Evolutionary conservation across 2,888 invertebrate genomes (phyloP).

Genomic region (Eutolmus rufibarbis): DNA sequence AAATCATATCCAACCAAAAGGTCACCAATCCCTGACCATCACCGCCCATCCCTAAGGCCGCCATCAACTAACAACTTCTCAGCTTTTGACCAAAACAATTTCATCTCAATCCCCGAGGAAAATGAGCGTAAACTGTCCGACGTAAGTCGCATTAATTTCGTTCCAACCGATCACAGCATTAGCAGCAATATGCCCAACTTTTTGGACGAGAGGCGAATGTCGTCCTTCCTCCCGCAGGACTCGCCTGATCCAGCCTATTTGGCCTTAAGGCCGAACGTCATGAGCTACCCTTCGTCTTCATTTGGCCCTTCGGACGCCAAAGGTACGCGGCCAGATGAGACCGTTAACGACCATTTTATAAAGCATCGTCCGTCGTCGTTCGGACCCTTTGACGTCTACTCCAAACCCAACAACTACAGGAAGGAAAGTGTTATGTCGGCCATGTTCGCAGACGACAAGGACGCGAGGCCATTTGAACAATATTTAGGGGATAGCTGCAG

Average conservation of each 20-base stretch:
- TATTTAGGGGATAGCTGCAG: conserved; percentile 27
- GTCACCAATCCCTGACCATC: background rate
- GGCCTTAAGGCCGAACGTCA: background rate
- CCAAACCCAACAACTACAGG: background rate
- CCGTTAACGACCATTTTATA: background rate
- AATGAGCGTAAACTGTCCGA: background rate
- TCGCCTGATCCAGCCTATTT: background rate
- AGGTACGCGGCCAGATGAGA: background rate
- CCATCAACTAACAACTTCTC: background rate
- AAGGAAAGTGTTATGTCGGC: background rate
- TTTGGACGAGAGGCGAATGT: background rate
- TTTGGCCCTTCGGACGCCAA: background rate
- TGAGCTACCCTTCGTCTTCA: background rate
- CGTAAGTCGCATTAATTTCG: background rate
- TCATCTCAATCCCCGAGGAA: background rate
- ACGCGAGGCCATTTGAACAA: background rate
- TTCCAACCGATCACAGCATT: background rate
- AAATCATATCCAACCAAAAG: background rate
- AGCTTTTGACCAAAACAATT: background rate
- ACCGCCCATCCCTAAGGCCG: background rate
- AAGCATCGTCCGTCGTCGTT: background rate
- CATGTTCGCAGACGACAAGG: background rate
- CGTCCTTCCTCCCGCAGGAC: background rate
- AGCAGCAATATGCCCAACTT: background rate
- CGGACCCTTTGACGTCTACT: background rate